Conservation (phyloP, 2,888 invertebrate species). For the Netelia inedita region DNA sequence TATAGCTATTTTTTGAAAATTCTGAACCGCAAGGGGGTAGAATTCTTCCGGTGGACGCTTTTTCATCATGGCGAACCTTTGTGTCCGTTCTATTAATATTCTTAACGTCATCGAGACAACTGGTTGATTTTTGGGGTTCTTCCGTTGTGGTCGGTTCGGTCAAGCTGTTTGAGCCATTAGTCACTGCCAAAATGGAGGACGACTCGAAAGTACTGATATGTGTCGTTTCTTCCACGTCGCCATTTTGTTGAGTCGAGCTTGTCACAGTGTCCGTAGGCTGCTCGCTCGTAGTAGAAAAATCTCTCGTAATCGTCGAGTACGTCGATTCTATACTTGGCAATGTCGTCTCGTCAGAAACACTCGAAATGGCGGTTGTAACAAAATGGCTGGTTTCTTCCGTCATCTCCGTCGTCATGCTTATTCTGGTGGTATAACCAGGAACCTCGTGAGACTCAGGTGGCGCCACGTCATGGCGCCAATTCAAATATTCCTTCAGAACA, state of each 20-base stretch:
- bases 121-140: neutral
- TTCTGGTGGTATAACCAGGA: constrained; percentile 59
- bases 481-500: constrained; percentile 70
- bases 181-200: neutral
- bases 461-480: constrained; percentile 66
- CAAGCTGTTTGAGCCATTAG: neutral
- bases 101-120: neutral
- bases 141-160: neutral
- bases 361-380: neutral
- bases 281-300: neutral
- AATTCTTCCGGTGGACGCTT: constrained; percentile 55
- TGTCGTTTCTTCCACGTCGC: neutral
- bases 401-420: constrained; percentile 32
- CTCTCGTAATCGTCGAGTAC: neutral
- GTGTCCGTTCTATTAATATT: neutral
- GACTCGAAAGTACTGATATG: neutral
- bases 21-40: constrained; percentile 49
- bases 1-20: neutral
- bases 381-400: neutral
- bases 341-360: neutral
- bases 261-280: neutral
- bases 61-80: neutral
- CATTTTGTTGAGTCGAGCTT: constrained; percentile 7
- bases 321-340: neutral
- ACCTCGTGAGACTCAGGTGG: constrained; percentile 39